phyloP scores from a whole-genome alignment of 1,140 invertebrate genomes.

The Fopius arisanus region DNA sequence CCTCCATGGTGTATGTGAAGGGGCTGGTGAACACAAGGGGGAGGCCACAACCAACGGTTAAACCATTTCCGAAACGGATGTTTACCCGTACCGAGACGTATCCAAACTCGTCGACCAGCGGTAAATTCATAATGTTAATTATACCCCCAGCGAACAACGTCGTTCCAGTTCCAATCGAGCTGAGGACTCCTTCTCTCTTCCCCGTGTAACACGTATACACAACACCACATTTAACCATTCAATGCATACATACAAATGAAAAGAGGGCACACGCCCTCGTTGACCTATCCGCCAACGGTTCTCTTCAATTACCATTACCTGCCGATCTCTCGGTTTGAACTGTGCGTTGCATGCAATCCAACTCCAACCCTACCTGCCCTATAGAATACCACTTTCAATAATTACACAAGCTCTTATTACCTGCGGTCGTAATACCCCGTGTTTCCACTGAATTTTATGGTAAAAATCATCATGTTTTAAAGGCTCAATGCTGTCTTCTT shows the following conservation, averaged over 20 bases:
- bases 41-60: background rate
- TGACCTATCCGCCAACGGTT: background rate
- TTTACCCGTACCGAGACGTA: constrained; percentile 2
- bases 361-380: background rate
- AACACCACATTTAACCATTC: background rate
- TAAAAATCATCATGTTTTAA: background rate
- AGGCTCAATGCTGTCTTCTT: background rate
- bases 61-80: constrained; percentile 14
- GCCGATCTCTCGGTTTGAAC: constrained; percentile 22
- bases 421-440: background rate
- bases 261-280: background rate
- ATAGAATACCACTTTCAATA: constrained; percentile 27
- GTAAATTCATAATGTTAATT: constrained; percentile 15
- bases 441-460: background rate
- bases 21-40: background rate
- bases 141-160: background rate
- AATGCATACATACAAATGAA: background rate
- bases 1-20: background rate
- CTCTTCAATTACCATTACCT: constrained; percentile 32
- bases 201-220: background rate
- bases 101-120: constrained; percentile 12
- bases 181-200: background rate
- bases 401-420: constrained; percentile 19
- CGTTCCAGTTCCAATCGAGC: constrained; percentile 8
- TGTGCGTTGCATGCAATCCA: constrained; percentile 23